These are phyloP conservation scores for Lepidocyrtinus sp. DNA, from an alignment of 2,888 invertebrate species.

Conservation along the genomic window DNA sequence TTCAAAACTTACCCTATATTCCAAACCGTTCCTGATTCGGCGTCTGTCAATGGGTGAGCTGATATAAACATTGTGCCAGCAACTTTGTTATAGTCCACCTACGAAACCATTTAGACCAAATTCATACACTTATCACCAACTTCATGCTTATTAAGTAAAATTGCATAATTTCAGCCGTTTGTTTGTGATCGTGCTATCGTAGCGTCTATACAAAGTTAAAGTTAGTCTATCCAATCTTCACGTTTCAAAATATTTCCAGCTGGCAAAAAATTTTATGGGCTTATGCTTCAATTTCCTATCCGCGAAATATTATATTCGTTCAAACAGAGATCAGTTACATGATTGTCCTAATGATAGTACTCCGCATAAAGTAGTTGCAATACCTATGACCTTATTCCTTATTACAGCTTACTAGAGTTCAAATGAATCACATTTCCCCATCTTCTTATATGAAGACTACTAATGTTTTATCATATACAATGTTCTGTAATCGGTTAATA, in stretches of 20 bases:
- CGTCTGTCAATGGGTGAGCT: slow-evolving; percentile 66
- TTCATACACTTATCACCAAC: neutral
- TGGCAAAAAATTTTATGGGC: neutral
- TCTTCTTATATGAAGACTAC: too few relatives aligned
- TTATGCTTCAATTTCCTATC: neutral
- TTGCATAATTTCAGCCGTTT: neutral
- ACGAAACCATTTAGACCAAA: neutral
- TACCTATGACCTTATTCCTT: neutral
- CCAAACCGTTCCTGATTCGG: slow-evolving; percentile 66
- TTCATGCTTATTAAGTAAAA: neutral
- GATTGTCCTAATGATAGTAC: slow-evolving; percentile 42
- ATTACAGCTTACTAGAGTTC: too few relatives aligned
- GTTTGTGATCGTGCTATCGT: neutral
- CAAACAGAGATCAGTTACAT: slow-evolving; percentile 43
- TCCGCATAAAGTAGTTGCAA: slow-evolving; percentile 33
- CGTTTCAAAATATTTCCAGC: neutral
- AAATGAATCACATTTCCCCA: too few relatives aligned
- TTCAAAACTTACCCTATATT: slow-evolving; percentile 61
- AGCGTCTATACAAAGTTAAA: too few relatives aligned
- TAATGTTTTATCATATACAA: too few relatives aligned
- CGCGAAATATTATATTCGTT: neutral
- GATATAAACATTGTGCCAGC: slow-evolving; percentile 62
- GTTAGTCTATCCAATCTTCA: too few relatives aligned
- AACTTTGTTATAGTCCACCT: slow-evolving; percentile 54
- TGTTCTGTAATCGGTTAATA: neutral